phyloP scores from a whole-genome alignment of 2,113 vertebrate genomes.

The Hipposideros armiger region DNA sequence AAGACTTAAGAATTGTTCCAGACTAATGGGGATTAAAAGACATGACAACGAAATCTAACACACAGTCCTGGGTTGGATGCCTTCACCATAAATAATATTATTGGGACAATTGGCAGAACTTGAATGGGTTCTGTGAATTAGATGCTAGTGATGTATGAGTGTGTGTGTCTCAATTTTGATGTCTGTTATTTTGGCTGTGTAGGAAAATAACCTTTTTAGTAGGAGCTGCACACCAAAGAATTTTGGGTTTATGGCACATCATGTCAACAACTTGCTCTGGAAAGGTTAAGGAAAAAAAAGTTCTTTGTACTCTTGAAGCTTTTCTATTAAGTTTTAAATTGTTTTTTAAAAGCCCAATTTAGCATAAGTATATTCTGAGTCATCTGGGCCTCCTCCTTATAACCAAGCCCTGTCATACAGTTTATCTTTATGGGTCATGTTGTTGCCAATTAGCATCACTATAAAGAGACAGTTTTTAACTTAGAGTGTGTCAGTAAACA shows the following conservation, averaged over 20 bases:
- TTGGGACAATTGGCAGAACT: not conserved
- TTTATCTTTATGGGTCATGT: not conserved
- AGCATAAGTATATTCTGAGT: not conserved
- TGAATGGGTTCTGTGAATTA: not conserved
- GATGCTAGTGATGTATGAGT: not conserved
- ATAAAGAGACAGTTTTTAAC: not conserved
- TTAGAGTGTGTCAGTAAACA: not conserved
- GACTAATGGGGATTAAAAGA: not conserved
- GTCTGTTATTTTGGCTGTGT: not conserved
- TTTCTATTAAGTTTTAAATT: slow-evolving; percentile 14
- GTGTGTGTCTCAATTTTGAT: not conserved
- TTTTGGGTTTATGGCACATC: not conserved
- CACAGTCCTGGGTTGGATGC: not conserved
- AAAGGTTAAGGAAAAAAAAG: not conserved
- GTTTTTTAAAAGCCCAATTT: slow-evolving; percentile 7
- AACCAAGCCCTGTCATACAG: not conserved
- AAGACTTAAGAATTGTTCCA: not conserved
- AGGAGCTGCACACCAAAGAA: not conserved
- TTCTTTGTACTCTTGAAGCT: not conserved
- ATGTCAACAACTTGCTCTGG: not conserved
- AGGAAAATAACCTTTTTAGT: not conserved
- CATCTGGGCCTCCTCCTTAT: not conserved
- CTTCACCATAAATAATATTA: not conserved
- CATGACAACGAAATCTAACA: not conserved
- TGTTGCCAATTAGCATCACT: not conserved